A percentile compares a stretch with the other conserved stretches of the same genome.
Conservation (phyloP, 2,888 invertebrate species). For the Allygus modestus region DNA sequence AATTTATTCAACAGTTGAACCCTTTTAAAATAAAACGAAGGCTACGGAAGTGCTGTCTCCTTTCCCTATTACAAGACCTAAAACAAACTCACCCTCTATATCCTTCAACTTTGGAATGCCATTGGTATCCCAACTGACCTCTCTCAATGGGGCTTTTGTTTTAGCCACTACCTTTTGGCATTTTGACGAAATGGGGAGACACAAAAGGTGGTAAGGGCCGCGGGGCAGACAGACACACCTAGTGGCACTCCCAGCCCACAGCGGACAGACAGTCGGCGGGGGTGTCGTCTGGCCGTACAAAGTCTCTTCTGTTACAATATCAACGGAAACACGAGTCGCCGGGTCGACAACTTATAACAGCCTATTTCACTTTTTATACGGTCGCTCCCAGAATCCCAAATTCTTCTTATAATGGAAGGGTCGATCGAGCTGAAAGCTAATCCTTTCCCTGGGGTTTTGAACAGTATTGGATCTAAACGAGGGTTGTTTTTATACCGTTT, state of each 20-base stretch:
- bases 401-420: conserved; percentile 37
- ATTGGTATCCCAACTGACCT: not conserved
- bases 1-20: too few species aligned
- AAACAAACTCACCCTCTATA: not conserved
- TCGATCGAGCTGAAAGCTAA: conserved; percentile 20
- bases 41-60: too few species aligned
- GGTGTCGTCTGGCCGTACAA: conserved; percentile 45
- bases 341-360: conserved; percentile 32
- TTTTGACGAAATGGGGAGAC: conserved; percentile 24
- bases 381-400: conserved; percentile 45
- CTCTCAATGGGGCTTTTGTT: conserved; percentile 10
- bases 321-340: conserved; percentile 49
- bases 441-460: not conserved
- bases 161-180: conserved; percentile 37
- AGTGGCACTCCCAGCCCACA: conserved; percentile 33
- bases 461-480: not conserved
- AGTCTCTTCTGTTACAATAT: conserved; percentile 30
- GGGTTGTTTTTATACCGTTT: not conserved
- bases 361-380: conserved; percentile 46
- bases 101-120: not conserved
- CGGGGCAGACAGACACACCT: conserved; percentile 36
- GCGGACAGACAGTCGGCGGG: conserved; percentile 7
- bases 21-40: too few species aligned
- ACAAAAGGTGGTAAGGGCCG: conserved; percentile 9
- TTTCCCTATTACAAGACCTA: too few species aligned